Evolutionary conservation across 2,113 vertebrate species (phyloP), one percentile per base, ranked within the genome.

Genomic region (Mixornis gularis): DNA sequence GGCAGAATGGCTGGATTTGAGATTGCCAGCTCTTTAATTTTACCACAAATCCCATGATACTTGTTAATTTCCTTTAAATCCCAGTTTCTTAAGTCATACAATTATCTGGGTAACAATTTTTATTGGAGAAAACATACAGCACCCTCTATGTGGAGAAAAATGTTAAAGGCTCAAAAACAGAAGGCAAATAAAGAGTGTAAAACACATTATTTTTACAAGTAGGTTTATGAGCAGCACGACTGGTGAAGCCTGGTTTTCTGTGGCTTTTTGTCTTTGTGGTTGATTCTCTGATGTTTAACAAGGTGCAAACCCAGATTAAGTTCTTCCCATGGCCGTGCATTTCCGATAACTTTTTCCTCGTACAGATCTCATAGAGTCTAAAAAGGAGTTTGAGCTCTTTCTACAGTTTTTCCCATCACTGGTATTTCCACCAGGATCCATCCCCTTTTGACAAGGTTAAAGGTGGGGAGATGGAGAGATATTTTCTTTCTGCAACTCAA

Each of bases 231-330:
- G 90, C 26, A 71, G 69, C 65, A 64, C 36, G 64, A 87, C 69
- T 48, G 16, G 32, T 58, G 52, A 84, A 91, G 51, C 34, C 79
- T 81, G 43, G 44, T 36, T 87, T 84, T 74, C 78, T 48, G 16
- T 20, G 21, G 40, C n/a, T 89, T 95, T 89, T 51, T 60, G 53
- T 60, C 78, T 79, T 34, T 74, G 24, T 59, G 74, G 56, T 36
- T 59, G n/a, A 87, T 55, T 59, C 44, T 93, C 87, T 94, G 62
- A 87, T 36, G 52, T 93, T 96, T 96, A 89, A 95, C 81, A 93
- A 94, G 70, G 90, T 81, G 49, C 2, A 2, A 91, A 93, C 17
- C 1, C 56, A 87, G 43, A 91, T 66, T 44, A 79, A 89, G 21
- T 51, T 84, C 66, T 89, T 81, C 85, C 62, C n/a, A 40, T 40